phyloP scores from a whole-genome alignment of 2,888 invertebrate species.

The Campaea margaritaria region DNA sequence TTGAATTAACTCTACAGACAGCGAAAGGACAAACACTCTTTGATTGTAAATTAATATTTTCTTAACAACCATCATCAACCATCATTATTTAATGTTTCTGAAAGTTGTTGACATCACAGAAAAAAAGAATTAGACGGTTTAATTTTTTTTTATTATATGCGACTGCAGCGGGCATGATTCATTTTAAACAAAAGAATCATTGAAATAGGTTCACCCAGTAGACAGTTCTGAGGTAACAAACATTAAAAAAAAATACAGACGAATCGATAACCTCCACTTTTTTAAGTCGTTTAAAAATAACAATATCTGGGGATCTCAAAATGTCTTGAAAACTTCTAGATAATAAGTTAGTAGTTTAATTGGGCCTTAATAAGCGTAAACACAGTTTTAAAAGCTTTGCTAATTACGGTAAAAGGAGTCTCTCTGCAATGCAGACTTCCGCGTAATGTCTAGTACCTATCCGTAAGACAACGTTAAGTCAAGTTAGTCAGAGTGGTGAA shows the following conservation, averaged over 20 bases:
- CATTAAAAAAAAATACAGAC: too few relatives aligned
- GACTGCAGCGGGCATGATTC: too few relatives aligned
- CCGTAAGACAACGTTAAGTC: conserved; percentile 58
- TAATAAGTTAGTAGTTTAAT: neutral
- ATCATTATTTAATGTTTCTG: too few relatives aligned
- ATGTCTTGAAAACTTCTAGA: neutral
- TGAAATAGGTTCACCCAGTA: too few relatives aligned
- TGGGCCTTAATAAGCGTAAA: neutral
- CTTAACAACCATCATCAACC: neutral
- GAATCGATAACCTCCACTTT: too few relatives aligned
- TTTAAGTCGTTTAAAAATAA: too few relatives aligned
- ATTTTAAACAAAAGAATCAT: too few relatives aligned
- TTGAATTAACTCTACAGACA: conserved; percentile 44
- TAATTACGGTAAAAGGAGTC: conserved; percentile 68
- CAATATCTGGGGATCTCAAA: too few relatives aligned
- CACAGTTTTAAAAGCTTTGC: conserved; percentile 57
- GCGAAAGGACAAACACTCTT: conserved; percentile 32
- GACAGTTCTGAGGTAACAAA: too few relatives aligned
- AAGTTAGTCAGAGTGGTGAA: conserved; percentile 14
- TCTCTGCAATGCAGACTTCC: conserved; percentile 70
- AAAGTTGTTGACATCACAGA: neutral
- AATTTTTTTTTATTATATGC: too few relatives aligned
- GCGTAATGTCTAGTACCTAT: conserved; percentile 68
- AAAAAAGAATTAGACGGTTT: too few relatives aligned
- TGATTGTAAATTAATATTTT: conserved; percentile 20